Conservation (phyloP, 2,888 invertebrate species). For the Cephus rjabovi region DNA sequence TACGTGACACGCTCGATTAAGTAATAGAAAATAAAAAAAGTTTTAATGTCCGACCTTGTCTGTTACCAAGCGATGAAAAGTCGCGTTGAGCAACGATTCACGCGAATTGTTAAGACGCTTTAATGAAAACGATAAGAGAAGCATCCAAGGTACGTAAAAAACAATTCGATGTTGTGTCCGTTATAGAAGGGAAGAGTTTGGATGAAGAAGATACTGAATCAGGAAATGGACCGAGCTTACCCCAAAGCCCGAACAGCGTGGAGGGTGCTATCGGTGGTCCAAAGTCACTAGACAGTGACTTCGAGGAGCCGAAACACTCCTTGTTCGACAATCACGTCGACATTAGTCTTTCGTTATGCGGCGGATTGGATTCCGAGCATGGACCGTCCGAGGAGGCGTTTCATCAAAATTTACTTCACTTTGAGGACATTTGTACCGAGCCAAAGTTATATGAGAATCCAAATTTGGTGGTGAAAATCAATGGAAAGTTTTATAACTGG, state of each 20-base stretch:
- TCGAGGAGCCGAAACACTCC: slow-evolving; percentile 77
- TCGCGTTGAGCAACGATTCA: background rate
- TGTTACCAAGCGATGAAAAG: background rate
- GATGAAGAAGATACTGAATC: slow-evolving; percentile 95
- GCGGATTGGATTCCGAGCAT: slow-evolving; percentile 71
- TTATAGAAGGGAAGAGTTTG: slow-evolving; percentile 63
- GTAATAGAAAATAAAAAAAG: background rate
- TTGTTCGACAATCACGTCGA: slow-evolving; percentile 66
- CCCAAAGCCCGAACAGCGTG: slow-evolving; percentile 92
- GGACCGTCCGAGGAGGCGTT: slow-evolving; percentile 74
- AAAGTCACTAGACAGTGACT: slow-evolving; percentile 85
- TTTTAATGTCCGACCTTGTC: background rate
- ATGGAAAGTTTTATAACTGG: slow-evolving; percentile 93
- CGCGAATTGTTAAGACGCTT: background rate
- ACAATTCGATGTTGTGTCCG: slow-evolving; percentile 2
- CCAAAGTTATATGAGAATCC: slow-evolving; percentile 82
- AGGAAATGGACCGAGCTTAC: slow-evolving; percentile 94
- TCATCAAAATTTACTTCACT: slow-evolving; percentile 70
- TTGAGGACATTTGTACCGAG: slow-evolving; percentile 74
- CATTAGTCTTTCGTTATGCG: slow-evolving; percentile 83
- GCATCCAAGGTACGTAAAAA: background rate
- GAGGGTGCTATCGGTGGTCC: slow-evolving; percentile 78
- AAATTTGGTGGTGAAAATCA: slow-evolving; percentile 86
- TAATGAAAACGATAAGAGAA: background rate
- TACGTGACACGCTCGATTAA: background rate